Evolutionary conservation across 2,888 invertebrate species (phyloP), one percentile per base, ranked within the genome.

Genomic region (Epistrophe eligans): DNA sequence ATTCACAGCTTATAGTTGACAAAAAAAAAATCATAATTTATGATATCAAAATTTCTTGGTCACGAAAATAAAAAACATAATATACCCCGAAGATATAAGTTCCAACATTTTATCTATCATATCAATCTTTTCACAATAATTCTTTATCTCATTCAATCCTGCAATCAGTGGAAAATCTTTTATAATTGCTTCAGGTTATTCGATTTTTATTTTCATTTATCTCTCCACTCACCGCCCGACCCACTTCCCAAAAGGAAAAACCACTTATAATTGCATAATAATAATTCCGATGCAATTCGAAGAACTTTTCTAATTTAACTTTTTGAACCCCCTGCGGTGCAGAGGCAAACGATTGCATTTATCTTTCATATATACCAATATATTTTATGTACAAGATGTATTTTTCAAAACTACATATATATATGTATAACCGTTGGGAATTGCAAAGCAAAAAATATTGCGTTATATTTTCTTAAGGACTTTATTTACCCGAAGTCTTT

Each of bases 301-400:
- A 73, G 32, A 76, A 76, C 64, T 76, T 76, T 64, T 55, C 74
- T 74, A 62, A 74, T 74, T 74, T 74, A 74, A 74, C 52, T 74
- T 74, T 62, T 32, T 50, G 2, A 64, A 2, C 15, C 28, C 64
- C 48, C 28, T 28, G 0, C 9, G 38, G 15, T 55, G 28, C 2
- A 28, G n/a, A 40, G 40, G 43, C 28, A 55, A 35, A 40, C 38
- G 28, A 52, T 52, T 52, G 73, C 38, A 50, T 50, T 62, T 73
- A 62, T 73, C 38, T 60, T 60, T 35, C n/a, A 24, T 52, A 24
- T 52, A 52, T 62, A 40, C 24, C 28, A 62, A 74, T 38, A 74
- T 62, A 24, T 2, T 24, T 1, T 24, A 3, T 24, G 24, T 24
- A 62, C 19, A 40, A 52, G 13, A 50, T 17, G 17, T 58, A 35